Base-by-base conservation (phyloP, 2,797 vertebrate species). In the Heterohyrax brucei region DNA sequence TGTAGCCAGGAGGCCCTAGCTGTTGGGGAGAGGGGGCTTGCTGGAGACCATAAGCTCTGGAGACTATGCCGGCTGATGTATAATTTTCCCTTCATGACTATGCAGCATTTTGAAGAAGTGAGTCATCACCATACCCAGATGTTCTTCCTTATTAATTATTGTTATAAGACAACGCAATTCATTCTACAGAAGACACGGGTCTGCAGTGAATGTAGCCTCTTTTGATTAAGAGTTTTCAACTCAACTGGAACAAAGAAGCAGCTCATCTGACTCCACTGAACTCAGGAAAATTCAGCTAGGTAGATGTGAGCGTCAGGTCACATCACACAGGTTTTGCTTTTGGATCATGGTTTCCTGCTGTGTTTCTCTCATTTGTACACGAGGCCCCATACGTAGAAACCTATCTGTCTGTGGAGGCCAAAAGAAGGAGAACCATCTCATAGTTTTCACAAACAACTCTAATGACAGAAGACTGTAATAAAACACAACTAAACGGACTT, bases 91-190 rank as follows among this genome's bases (percentile, higher is more conserved):
- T 87, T 93, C 73, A 68, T 26, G 73, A 93, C 46, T 91, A 1
- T 80, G 83, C 96, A 87, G 78, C 77, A 30, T 80, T 96, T 96
- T 95, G 80, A 82, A 97, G 87, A 89, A 79, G 19, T 93, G 96
- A 97, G 50, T 87, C 80, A 91, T 72, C 9, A 0, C 77, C 73
- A 10, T 87, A 30, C 39, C 88, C 92, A 84, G 77, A 97, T 96
- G 66, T 93, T 97, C 83, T 95, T 87, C 48, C 44, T 89, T 92
- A 91, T 82, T 95, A 96, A 79, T 96, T 92, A 77, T 87, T 62
- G 46, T 72, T 81, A n/a, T n/a, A 83, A 72, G 48, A 76, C 30
- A 93, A 48, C 66, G 62, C 0, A 0, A 7, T 79, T 81, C 14
- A 24, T 81, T 59, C 48, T 84, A 12, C 4, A 4, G 79, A 77